Percentiles rank a stretch among this genome's conserved stretches.
These are phyloP conservation scores for Anodontia alba DNA, from an alignment of 2,888 invertebrate genomes.

Conservation along the genomic window DNA sequence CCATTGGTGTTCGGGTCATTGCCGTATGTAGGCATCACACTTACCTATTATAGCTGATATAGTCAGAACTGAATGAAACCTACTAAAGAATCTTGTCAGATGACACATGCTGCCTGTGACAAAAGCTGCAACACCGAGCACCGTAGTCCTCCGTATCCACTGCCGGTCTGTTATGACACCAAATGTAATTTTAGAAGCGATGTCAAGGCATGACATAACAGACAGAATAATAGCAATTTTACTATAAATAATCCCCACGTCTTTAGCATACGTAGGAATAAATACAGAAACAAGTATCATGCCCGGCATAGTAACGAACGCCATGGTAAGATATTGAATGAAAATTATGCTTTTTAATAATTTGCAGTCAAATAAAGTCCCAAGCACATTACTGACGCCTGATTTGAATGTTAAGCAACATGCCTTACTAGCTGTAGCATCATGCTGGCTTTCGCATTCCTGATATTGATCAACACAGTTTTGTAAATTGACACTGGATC, in stretches of 20 bases:
- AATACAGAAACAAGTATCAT: constrained; percentile 38
- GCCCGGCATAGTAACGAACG: constrained; percentile 30
- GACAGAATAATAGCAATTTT: constrained; percentile 47
- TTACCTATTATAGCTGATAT: too few relatives aligned
- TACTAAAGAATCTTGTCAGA: constrained; percentile 23
- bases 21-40: too few relatives aligned
- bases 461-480: too few relatives aligned
- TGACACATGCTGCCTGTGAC: constrained; percentile 33
- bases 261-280: constrained; percentile 57
- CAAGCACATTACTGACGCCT: too few relatives aligned
- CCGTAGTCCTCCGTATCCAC: constrained; percentile 26
- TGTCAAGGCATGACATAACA: constrained; percentile 42
- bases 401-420: too few relatives aligned
- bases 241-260: constrained; percentile 44
- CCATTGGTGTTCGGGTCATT: too few relatives aligned
- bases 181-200: constrained; percentile 35
- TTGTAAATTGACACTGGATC: too few relatives aligned
- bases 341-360: constrained; percentile 38
- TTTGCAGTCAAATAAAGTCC: constrained; percentile 32
- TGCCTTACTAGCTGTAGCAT: too few relatives aligned
- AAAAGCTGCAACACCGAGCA: constrained; percentile 25
- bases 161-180: constrained; percentile 39
- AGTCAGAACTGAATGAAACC: constrained; percentile 26
- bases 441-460: too few relatives aligned
- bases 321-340: constrained; percentile 30